Evolutionary conservation across 1,140 invertebrate species (phyloP).

Genomic region (Bradysia coprophila): DNA sequence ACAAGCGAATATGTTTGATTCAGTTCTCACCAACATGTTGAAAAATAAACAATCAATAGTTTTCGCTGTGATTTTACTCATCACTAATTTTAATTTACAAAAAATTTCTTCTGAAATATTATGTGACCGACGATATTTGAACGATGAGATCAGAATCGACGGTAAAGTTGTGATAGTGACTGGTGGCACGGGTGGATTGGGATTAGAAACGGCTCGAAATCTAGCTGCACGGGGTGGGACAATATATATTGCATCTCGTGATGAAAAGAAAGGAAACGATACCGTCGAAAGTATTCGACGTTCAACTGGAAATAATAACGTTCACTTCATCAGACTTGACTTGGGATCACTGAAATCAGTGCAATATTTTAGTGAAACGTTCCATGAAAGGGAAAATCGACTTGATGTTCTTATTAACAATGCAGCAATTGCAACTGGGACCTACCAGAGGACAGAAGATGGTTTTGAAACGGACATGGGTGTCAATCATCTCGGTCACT

Average conservation of each 20-base stretch:
- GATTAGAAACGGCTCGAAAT: too few species aligned
- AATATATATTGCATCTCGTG: constrained; percentile 75
- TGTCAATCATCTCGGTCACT: constrained; percentile 71
- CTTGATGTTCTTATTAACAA: constrained; percentile 83
- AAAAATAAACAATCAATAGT: too few species aligned
- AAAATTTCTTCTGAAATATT: too few species aligned
- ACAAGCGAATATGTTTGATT: too few species aligned
- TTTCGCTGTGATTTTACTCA: too few species aligned
- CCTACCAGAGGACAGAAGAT: constrained; percentile 42
- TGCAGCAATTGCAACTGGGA: constrained; percentile 64
- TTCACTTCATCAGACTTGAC: constrained; percentile 49
- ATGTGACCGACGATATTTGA: too few species aligned
- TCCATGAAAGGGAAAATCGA: constrained; percentile 33
- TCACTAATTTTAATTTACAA: too few species aligned
- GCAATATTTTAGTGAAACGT: constrained; percentile 37
- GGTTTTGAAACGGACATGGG: constrained; percentile 66
- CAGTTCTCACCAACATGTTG: too few species aligned
- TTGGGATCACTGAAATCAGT: constrained; percentile 61
- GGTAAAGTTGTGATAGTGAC: constrained; percentile 23
- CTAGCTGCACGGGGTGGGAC: constrained; percentile 53
- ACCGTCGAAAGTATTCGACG: constrained; percentile 31
- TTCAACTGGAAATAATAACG: constrained; percentile 25
- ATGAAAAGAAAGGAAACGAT: constrained; percentile 61
- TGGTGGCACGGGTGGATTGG: constrained; percentile 81
- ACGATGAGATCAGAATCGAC: constrained; percentile 11